Conservation (phyloP, 2,113 vertebrate genomes). For the Chloebia gouldiae region DNA sequence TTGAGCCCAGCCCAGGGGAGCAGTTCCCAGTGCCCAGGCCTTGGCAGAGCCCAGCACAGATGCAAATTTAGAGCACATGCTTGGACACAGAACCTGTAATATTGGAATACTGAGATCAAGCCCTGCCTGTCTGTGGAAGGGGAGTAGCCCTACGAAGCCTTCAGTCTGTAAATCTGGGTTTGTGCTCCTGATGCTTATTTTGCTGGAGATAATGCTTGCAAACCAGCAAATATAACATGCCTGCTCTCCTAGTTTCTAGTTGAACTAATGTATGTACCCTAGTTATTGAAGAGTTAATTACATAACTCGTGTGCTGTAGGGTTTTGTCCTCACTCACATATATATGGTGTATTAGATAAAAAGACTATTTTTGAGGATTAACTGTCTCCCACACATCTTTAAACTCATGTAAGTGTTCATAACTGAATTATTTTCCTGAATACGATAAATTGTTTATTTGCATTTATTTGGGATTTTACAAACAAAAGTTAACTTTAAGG, state of each 20-base stretch:
- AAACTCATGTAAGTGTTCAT: not conserved
- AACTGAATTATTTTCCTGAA: not conserved
- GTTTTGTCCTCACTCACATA: not conserved
- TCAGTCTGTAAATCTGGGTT: not conserved
- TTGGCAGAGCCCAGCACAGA: not conserved
- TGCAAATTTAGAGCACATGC: not conserved
- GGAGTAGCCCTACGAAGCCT: not conserved
- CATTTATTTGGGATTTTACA: not conserved
- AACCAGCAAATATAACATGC: not conserved
- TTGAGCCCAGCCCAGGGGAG: not conserved
- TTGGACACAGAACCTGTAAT: not conserved
- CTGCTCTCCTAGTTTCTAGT: not conserved
- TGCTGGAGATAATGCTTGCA: not conserved
- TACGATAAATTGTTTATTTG: not conserved
- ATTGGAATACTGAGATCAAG: not conserved
- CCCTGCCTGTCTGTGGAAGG: not conserved
- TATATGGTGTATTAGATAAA: not conserved
- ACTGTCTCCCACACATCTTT: not conserved
- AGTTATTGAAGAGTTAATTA: not conserved
- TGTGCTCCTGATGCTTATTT: not conserved
- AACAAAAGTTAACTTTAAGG: not conserved
- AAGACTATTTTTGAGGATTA: not conserved
- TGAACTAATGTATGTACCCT: not conserved
- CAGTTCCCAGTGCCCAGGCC: not conserved
- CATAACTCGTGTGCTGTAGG: not conserved